Conservation (phyloP, 2,113 vertebrate species). For the Rostratula benghalensis region DNA sequence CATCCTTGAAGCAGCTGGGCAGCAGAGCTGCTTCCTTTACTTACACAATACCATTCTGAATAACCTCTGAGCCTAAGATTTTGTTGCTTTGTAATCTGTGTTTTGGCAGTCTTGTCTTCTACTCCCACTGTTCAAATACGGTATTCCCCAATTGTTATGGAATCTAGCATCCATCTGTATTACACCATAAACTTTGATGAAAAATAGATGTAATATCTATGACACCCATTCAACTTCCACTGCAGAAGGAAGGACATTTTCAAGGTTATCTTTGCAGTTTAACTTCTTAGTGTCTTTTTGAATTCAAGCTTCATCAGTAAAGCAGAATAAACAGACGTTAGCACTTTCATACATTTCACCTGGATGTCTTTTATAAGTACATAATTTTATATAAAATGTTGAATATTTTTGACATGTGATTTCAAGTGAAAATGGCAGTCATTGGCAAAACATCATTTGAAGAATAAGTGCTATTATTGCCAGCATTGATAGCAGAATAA, state of each 20-base stretch:
- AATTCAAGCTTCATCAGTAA: background rate
- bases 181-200: background rate
- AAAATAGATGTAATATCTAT: background rate
- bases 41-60: background rate
- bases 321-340: background rate
- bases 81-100: background rate
- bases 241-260: background rate
- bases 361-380: background rate
- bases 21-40: background rate
- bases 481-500: background rate
- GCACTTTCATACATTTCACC: background rate
- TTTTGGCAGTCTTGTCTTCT: background rate
- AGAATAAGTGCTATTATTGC: background rate
- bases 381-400: background rate
- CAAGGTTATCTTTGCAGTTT: background rate
- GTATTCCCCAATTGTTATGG: background rate
- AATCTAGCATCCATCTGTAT: background rate
- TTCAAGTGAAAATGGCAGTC: slow-evolving; percentile 4
- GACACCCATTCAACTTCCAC: background rate
- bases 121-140: background rate
- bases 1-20: slow-evolving; percentile 23
- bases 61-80: background rate
- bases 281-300: background rate
- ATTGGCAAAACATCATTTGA: background rate
- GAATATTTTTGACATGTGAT: background rate